Evolutionary conservation across 2,797 vertebrate species (phyloP).

Genomic region (Threskiornis aethiopicus): DNA sequence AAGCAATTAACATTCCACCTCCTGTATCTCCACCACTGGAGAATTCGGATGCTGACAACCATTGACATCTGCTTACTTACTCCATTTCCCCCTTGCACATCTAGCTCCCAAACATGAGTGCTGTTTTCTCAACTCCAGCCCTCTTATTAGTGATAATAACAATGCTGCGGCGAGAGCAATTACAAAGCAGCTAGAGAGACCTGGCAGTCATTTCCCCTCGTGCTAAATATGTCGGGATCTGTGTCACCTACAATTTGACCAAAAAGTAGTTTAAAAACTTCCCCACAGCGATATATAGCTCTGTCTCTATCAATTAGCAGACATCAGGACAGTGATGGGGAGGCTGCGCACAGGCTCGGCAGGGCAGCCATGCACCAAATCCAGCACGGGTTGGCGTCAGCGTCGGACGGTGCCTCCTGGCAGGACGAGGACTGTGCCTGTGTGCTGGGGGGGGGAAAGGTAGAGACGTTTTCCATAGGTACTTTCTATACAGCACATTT

Average conservation of each 20-base stretch:
- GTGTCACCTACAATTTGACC: not conserved
- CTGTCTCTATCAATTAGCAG: not conserved
- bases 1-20: constrained; percentile 56
- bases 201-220: not conserved
- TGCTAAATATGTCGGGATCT: not conserved
- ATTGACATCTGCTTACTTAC: not conserved
- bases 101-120: not conserved
- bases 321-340: not conserved
- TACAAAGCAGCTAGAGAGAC: constrained; percentile 1
- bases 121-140: not conserved
- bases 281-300: not conserved
- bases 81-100: not conserved
- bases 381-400: rapidly evolving
- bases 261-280: not conserved
- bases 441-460: not conserved
- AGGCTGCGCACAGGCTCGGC: not conserved
- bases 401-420: not conserved
- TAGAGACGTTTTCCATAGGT: not conserved
- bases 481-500: not conserved
- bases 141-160: constrained; percentile 39
- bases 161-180: not conserved
- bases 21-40: not conserved
- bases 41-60: not conserved
- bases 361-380: not conserved
- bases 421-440: not conserved